A percentile compares a stretch with the other conserved stretches of the same genome.
Evolutionary conservation across 1,140 invertebrate species (phyloP).

Genomic region (Drosophila insularis): DNA sequence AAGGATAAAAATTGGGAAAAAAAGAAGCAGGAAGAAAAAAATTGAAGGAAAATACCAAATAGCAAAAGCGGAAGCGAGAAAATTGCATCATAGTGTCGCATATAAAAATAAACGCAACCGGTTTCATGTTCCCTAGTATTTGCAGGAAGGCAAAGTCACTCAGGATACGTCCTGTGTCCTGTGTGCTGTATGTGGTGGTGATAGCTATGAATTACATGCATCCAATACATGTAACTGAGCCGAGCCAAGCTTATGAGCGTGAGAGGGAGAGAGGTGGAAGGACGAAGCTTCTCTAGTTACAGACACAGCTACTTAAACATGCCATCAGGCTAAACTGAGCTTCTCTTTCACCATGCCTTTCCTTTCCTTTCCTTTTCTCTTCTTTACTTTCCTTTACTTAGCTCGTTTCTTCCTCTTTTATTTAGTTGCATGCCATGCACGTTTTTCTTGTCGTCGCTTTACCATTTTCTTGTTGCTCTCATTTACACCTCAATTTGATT

Average conservation of each 20-base stretch:
- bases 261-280: not conserved
- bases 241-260: not conserved
- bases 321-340: slow-evolving; percentile 58
- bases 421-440: slow-evolving; percentile 66
- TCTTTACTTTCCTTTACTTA: slow-evolving; percentile 15
- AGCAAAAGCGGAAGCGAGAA: slow-evolving; percentile 68
- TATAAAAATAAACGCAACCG: slow-evolving; percentile 74
- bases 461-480: slow-evolving; percentile 63
- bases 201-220: slow-evolving; percentile 76
- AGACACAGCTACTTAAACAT: slow-evolving; percentile 74
- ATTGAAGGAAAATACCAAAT: slow-evolving; percentile 21
- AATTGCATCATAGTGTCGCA: slow-evolving; percentile 79
- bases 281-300: slow-evolving; percentile 33
- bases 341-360: not conserved
- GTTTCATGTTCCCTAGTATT: slow-evolving; percentile 57
- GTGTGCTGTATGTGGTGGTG: slow-evolving; percentile 50
- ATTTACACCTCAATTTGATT: slow-evolving; percentile 80
- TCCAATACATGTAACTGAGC: slow-evolving; percentile 52
- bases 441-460: slow-evolving; percentile 34
- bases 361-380: not conserved
- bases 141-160: slow-evolving; percentile 12
- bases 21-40: slow-evolving; percentile 31
- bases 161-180: slow-evolving; percentile 25
- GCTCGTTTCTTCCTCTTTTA: slow-evolving; percentile 37
- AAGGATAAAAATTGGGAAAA: slow-evolving; percentile 28